Conservation (phyloP, 1,140 invertebrate genomes). For the Heliconius hermathena region DNA sequence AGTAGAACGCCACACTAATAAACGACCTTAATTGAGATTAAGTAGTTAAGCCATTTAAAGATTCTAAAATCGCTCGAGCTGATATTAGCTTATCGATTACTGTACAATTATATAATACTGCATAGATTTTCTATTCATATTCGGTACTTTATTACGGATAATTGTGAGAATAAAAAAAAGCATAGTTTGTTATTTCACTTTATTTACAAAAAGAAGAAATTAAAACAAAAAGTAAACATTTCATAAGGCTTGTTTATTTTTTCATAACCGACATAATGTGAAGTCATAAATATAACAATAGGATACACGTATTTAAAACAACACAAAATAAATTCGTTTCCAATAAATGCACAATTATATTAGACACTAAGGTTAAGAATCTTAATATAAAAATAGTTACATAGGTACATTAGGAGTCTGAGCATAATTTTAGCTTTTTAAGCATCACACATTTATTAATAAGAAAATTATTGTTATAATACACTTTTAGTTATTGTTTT, state of each 20-base stretch:
- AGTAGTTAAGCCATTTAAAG: no score
- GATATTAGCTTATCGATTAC: no score
- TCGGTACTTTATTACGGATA: not conserved
- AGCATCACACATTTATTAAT: conserved; percentile 48
- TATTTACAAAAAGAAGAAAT: conserved; percentile 16
- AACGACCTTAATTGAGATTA: no score
- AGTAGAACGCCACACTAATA: no score
- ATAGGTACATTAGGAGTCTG: conserved; percentile 53
- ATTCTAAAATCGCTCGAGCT: no score
- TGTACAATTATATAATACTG: not conserved
- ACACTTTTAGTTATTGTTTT: conserved; percentile 17
- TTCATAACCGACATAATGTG: conserved; percentile 39
- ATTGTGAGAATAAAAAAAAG: not conserved
- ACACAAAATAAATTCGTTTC: conserved; percentile 79
- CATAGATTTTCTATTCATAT: not conserved
- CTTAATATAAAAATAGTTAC: conserved; percentile 69
- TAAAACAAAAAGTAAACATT: conserved; percentile 23
- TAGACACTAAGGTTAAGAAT: conserved; percentile 51
- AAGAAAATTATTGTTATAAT: conserved; percentile 13
- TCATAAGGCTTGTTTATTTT: conserved; percentile 40
- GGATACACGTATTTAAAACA: conserved; percentile 58
- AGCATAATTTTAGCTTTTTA: conserved; percentile 59
- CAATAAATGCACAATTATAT: conserved; percentile 73
- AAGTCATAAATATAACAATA: conserved; percentile 54
- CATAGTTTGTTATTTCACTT: not conserved